Base-by-base conservation (phyloP, 1,140 invertebrate species). In the Brachionus angularis region DNA sequence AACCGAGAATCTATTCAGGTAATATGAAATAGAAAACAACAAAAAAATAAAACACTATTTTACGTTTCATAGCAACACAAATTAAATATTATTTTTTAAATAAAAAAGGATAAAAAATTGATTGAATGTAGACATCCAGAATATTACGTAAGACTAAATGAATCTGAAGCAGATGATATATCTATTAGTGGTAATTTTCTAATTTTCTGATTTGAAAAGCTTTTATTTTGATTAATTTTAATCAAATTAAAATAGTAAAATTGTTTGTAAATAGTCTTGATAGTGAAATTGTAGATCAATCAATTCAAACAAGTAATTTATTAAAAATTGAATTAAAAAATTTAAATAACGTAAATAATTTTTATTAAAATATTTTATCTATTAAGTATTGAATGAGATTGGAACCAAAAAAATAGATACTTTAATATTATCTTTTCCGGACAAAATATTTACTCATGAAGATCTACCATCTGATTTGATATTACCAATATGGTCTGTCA, bases 361-460 rank as follows among this genome's bases (percentile, higher is more conserved):
- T n/a, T n/a, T n/a, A n/a, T n/a, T n/a, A n/a, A n/a, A n/a, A n/a
- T n/a, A n/a, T n/a, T n/a, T n/a, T n/a, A n/a, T n/a, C n/a, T 7
- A 16, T 64, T 23, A 23, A 67, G 62, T 67, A 5, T 23, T 67
- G 3, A 27, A 67, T 34, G 62, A 67, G 36, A 46, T 67, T 4
- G 47, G 47, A 0, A n/a, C 31, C 12, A 3, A 16, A 16, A 18
- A 46, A 5, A 67, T 67, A 1, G 62, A 67, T 21, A 47, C 62
- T 16, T 34, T 67, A 46, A 47, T 67, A 67, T 18, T 67, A 3
- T 46, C 62, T 12, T 50, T 36, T 46, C 62, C 62, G 1, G 62
- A 67, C 10, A 67, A 67, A 14, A 16, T 67, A 21, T 67, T 67
- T 50, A 46, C 34, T 36, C 62, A 67, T 33, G 62, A 67, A 4